Base-by-base conservation (phyloP, 2,888 invertebrate genomes). In the Catonia carolina region DNA sequence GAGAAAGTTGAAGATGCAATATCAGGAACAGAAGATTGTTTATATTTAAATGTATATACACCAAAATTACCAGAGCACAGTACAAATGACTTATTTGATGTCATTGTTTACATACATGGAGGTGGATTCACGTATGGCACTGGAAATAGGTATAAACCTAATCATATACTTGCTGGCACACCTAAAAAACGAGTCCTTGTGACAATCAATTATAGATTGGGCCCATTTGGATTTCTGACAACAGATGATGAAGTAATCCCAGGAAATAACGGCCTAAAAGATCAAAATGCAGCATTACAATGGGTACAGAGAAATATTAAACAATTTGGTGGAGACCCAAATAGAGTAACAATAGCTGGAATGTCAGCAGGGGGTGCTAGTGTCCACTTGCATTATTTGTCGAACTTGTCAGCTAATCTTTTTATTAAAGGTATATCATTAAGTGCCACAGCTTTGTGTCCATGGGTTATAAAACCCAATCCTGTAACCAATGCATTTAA, bases 381-480 rank as follows among this genome's bases (percentile, higher is more conserved):
- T 53, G 67, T 65, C 12, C 70, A 72, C 56, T 68, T 66, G 42
- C 64, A 71, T 53, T 63, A 68, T 56, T 53, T 73, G 17, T 66
- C 71, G 2, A 64, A 68, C 12, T 63, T 68, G 61, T 60, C 71
- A 1, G 61, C 53, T 39, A 61, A 59, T 70, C 80, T 0, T 72
- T 83, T 83, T 67, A 70, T 77, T 61, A 73, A 78, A 39, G 85
- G 82, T 8, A 79, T 84, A 52, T 85, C 86, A 0, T 78, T 80
- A 68, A 88, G 89, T 66, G 89, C 89, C 0, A 77, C 80, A 1
- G 79, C 84, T 0, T 73, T 87, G 12, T 74, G 80, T 55, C 77
- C 82, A 0, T 82, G 81, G 81, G 72, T 81, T 0, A 72, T 82
- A 50, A 72, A 77, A 1, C 75, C 78, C 64, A 77, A 78, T 27